Percentiles rank a stretch among this genome's conserved stretches.
These are phyloP conservation scores for Thecophora atra DNA, from an alignment of 2,888 invertebrate genomes.

Conservation along the genomic window DNA sequence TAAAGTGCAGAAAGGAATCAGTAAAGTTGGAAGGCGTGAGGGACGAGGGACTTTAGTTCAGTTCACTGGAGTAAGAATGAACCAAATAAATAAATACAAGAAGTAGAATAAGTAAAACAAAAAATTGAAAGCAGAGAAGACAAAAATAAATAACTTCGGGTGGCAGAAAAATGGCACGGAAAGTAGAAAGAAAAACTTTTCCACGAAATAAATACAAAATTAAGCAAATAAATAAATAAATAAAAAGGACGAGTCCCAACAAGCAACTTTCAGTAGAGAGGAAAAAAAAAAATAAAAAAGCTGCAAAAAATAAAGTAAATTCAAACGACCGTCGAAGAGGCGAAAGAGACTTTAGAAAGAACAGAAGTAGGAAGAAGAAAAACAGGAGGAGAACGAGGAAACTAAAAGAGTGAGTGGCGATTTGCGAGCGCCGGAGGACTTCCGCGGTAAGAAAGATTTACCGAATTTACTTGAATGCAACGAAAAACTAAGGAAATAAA, in stretches of 20 bases:
- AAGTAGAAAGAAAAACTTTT: not conserved
- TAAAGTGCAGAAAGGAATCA: no score
- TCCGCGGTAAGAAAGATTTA: constrained; percentile 25
- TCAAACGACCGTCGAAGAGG: not conserved
- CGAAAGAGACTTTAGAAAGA: no score
- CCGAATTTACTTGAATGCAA: constrained; percentile 18
- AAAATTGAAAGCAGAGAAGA: not conserved
- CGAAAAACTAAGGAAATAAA: no score
- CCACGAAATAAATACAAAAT: not conserved
- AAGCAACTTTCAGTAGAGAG: not conserved
- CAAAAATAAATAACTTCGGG: constrained; percentile 8
- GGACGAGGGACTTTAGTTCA: not conserved
- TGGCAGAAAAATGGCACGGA: constrained; percentile 13
- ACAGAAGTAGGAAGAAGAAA: not conserved
- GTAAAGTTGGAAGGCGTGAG: no score
- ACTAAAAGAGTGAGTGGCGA: not conserved
- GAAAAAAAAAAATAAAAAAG: not conserved
- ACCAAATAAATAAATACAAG: no score
- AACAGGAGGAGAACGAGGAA: not conserved
- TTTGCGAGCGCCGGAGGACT: constrained; percentile 7
- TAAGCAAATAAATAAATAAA: constrained; percentile 7
- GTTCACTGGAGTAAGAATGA: not conserved
- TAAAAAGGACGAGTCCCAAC: not conserved
- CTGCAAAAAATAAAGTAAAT: not conserved
- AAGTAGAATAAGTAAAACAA: constrained; percentile 1